Base-by-base conservation (phyloP, 2,888 invertebrate species). In the Cloeon dipterum region DNA sequence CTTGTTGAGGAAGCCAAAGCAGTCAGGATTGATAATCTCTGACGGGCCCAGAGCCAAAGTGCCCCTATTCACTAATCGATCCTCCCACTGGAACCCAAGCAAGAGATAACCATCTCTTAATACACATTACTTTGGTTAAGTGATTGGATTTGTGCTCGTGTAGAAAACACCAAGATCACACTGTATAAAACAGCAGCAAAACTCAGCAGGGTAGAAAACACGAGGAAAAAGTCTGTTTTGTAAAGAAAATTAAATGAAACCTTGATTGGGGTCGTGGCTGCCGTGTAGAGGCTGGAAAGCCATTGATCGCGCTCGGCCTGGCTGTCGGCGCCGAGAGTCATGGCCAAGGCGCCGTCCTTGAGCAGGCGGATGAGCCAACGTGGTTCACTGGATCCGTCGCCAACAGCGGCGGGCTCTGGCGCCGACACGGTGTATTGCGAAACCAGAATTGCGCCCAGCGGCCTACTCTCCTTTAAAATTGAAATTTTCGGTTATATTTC, bases 1-100 rank as follows among this genome's bases (percentile, higher is more conserved):
- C 58, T 89, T 89, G 59, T 75, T 72, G 40, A 93, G 66, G 56
- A 81, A 82, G n/a, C 93, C 93, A 52, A 79, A 81, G 58, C 91
- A 93, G 53, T 93, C 91, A 0, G 89, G 82, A 41, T 77, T 65
- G 13, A 71, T 66, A 42, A 91, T 75, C 25, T 72, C 70, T 36
- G 70, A 70, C 1, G 83, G 78, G n/a, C 83, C 73, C 36, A 83
- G 61, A 42, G 76, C 74, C 50, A 86, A 70, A 55, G 82, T 78
- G 42, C 77, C 29, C 7, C 29, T 16, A n/a, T 29, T n/a, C 5
- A 16, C 29, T n/a, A 29, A 16, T 7, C 29, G 29, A 7, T 29
- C 29, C 16, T 29, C 29, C 29, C 29, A 29, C 29, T 29, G 25
- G 8, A 8, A n/a, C n/a, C n/a, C n/a, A n/a, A n/a, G n/a, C n/a